phyloP scores from a whole-genome alignment of 2,888 invertebrate species.

The Zootermopsis nevadensis region DNA sequence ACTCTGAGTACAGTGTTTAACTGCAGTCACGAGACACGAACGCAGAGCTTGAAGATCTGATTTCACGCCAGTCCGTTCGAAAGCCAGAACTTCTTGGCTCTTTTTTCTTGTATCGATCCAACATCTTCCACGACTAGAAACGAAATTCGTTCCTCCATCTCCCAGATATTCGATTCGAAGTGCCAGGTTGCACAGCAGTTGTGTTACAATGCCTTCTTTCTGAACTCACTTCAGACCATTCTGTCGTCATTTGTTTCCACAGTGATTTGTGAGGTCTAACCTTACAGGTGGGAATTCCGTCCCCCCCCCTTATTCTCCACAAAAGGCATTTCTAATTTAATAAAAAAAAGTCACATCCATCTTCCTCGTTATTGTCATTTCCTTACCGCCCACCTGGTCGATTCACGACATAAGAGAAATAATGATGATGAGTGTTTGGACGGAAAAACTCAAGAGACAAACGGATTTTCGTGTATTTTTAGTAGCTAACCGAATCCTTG shows the following conservation, averaged over 20 bases:
- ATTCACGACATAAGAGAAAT: not conserved
- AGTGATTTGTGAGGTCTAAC: conserved; percentile 35
- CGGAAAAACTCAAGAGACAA: not conserved
- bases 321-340: conserved; percentile 41
- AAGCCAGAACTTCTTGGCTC: not conserved
- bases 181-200: not conserved
- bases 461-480: not conserved
- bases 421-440: conserved; percentile 7
- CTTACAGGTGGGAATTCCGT: conserved; percentile 24
- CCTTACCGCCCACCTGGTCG: conserved; percentile 29
- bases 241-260: not conserved
- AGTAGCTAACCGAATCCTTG: not conserved
- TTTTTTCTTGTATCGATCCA: not conserved
- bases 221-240: too few relatives aligned
- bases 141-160: not conserved
- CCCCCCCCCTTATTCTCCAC: conserved; percentile 16
- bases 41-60: too few relatives aligned
- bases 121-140: not conserved
- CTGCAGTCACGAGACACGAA: too few relatives aligned
- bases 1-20: too few relatives aligned
- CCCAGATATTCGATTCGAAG: not conserved
- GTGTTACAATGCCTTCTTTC: not conserved
- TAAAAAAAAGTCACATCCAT: conserved; percentile 39
- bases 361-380: conserved; percentile 38
- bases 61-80: too few relatives aligned